A percentile compares a stretch with the other conserved stretches of the same genome.
Evolutionary conservation across 2,888 invertebrate species (phyloP).

Genomic region (Brachycybe producta): DNA sequence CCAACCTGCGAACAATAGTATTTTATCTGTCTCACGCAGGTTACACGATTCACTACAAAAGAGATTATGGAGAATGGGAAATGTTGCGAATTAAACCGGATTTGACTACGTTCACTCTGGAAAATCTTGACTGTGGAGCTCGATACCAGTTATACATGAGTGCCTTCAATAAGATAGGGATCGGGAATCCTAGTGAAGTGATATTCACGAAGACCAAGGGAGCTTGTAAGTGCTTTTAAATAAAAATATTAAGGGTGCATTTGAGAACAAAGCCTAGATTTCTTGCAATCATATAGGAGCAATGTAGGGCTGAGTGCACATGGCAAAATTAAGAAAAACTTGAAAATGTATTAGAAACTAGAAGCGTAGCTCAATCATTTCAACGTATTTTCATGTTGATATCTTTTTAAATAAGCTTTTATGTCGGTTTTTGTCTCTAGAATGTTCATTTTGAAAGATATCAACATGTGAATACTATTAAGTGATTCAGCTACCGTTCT

Average conservation of each 20-base stretch:
- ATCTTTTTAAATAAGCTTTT: too few species aligned
- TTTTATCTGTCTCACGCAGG: too few species aligned
- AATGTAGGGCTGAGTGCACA: background rate
- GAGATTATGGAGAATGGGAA: constrained; percentile 22
- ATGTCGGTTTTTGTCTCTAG: too few species aligned
- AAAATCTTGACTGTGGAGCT: constrained; percentile 32
- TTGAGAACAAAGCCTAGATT: background rate
- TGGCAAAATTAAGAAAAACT: too few species aligned
- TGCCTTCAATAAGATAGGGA: constrained; percentile 33
- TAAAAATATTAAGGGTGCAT: background rate
- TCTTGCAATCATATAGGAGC: background rate
- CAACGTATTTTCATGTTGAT: too few species aligned
- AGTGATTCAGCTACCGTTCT: too few species aligned
- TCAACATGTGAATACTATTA: too few species aligned
- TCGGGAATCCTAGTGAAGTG: constrained; percentile 30
- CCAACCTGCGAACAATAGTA: too few species aligned
- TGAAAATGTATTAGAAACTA: too few species aligned
- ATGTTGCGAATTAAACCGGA: constrained; percentile 24
- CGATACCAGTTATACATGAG: constrained; percentile 33
- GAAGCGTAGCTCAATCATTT: too few species aligned
- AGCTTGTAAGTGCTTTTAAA: constrained; percentile 27
- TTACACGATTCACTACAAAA: constrained; percentile 20
- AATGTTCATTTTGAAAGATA: too few species aligned
- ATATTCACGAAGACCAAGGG: constrained; percentile 34
- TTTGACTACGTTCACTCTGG: constrained; percentile 21